Base-by-base conservation (phyloP, 92 coral and sea anemone genomes). In the Micromussa lordhowensis region DNA sequence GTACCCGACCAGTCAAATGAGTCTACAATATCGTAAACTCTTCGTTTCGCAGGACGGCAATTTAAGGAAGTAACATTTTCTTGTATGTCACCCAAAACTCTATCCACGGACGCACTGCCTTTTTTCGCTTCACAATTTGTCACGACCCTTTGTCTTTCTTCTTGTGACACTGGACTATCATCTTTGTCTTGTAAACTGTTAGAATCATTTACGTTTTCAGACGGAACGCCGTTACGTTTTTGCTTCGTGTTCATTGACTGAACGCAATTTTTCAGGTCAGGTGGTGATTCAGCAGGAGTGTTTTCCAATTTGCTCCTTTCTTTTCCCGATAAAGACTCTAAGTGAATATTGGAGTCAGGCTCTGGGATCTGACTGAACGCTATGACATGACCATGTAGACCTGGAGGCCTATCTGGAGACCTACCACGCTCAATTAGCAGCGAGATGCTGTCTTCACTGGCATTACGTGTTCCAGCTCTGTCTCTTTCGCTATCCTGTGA, bases 1-100 rank as follows among this genome's bases (percentile, higher is more conserved):
- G 76, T 77, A 19, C 77, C 77, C 17, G 89, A 61, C 83, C 89
- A 86, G 51, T 68, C 63, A 68, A 86, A 86, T 13, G 89, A 77
- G 48, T 86, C 89, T 14, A 15, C 78, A 4, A 59, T 48, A 21
- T 75, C 71, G 69, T 51, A 44, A 31, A 31, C 68, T 58, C 53
- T 32, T 55, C 70, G 83, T 57, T 68, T 57, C 4, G 51, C 19
- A 34, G 82, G 21, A 83, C 38, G 51, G 8, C 72, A 29, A 4
- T 68, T 49, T 31, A 82, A 12, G 13, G 36, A 29, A 66, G 54
- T 70, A n/a, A 10, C 22, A 32, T 68, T 63, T 48, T 80, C 80
- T 5, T 61, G 30, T 26, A 22, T 5, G 15, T 74, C 73, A 36
- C 71, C 38, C 44, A 30, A 73, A 14, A 35, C 15, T 5, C 30